Conservation (phyloP, 2,113 vertebrate genomes). For the Polyodon spathula region DNA sequence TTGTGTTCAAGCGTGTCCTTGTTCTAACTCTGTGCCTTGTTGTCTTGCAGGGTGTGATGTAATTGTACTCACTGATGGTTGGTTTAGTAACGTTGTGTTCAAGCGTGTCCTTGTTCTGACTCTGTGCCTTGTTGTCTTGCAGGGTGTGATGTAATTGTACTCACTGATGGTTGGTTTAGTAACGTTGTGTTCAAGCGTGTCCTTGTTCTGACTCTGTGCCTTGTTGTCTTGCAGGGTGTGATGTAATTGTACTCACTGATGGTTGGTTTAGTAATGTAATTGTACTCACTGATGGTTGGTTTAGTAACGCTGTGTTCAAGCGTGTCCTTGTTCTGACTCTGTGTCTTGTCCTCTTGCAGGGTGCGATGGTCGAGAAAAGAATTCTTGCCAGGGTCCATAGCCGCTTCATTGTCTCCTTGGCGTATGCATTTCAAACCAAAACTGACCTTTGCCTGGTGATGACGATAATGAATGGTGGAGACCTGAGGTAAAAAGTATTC, state of each 20-base stretch:
- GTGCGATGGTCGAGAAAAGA: slow-evolving; percentile 44
- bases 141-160: slow-evolving; percentile 43
- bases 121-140: slow-evolving; percentile 18
- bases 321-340: neutral
- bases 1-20: neutral
- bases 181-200: too few species aligned
- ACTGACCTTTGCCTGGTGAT: slow-evolving; percentile 43
- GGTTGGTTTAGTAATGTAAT: too few species aligned
- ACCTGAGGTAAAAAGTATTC: slow-evolving; percentile 38
- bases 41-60: slow-evolving; percentile 47
- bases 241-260: neutral
- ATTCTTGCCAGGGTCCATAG: slow-evolving; percentile 44
- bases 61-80: neutral
- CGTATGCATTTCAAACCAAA: slow-evolving; percentile 43
- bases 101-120: neutral
- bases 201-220: neutral
- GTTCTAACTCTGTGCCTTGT: neutral
- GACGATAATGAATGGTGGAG: slow-evolving; percentile 52
- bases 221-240: too few species aligned
- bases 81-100: too few species aligned
- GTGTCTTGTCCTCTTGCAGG: slow-evolving; percentile 37
- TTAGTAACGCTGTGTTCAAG: too few species aligned
- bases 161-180: too few species aligned
- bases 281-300: neutral
- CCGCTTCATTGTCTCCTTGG: slow-evolving; percentile 43